phyloP scores from a whole-genome alignment of 2,113 vertebrate genomes.

The Lethenteron reissneri region DNA sequence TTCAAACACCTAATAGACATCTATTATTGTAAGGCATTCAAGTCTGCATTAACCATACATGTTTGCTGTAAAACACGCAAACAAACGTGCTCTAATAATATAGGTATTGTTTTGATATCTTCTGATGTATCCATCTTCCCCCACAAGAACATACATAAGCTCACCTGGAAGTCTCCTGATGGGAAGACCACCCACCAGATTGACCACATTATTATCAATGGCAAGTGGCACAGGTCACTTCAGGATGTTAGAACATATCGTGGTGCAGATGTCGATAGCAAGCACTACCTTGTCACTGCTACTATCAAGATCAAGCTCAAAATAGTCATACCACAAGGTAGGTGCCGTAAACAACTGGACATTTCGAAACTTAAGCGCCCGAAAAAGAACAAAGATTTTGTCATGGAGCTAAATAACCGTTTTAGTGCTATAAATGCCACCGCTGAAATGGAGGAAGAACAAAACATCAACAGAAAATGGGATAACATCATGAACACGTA shows the following conservation, averaged over 20 bases:
- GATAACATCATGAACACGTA: not conserved
- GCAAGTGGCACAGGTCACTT: slow-evolving; percentile 1
- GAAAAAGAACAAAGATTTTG: not conserved
- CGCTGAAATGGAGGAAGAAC: not conserved
- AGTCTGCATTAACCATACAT: too few relatives aligned
- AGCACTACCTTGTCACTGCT: not conserved
- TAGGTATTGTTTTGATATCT: too few relatives aligned
- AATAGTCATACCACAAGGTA: not conserved
- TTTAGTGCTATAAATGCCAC: not conserved
- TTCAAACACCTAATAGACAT: too few relatives aligned
- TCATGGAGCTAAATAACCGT: not conserved
- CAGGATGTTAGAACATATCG: slow-evolving; percentile 2
- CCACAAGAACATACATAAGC: slow-evolving; percentile 8
- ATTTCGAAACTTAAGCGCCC: not conserved
- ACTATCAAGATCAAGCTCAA: not conserved
- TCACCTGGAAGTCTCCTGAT: slow-evolving; percentile 9
- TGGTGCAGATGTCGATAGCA: not conserved
- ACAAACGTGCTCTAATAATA: too few relatives aligned
- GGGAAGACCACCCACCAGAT: slow-evolving; percentile 6
- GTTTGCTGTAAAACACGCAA: too few relatives aligned
- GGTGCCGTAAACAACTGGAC: not conserved
- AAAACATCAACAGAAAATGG: not conserved
- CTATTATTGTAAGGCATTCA: too few relatives aligned
- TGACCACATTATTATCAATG: slow-evolving; percentile 7
- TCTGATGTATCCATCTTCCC: not conserved